A percentile compares a stretch with the other conserved stretches of the same genome.
phyloP scores from a whole-genome alignment of 2,888 invertebrate genomes.

The Argyresthia goedartella region DNA sequence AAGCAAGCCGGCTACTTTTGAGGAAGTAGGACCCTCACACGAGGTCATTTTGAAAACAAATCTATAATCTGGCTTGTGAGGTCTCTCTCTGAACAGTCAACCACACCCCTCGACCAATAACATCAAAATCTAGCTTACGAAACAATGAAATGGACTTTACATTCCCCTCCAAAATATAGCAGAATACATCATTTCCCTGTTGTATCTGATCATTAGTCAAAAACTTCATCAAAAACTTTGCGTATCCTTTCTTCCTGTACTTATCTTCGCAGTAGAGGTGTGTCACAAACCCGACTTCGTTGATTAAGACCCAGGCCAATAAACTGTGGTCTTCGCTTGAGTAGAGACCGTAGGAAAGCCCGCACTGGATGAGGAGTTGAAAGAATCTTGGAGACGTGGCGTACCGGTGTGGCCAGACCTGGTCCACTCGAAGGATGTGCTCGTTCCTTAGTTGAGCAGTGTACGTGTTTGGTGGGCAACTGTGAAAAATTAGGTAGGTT shows the following conservation, averaged over 20 bases:
- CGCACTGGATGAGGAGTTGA: constrained; percentile 15
- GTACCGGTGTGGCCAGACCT: constrained; percentile 19
- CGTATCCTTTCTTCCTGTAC: constrained; percentile 12
- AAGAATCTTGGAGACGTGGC: constrained; percentile 15
- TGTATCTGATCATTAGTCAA: constrained; percentile 18
- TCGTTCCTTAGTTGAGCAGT: constrained; percentile 15
- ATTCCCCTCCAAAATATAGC: constrained; percentile 19
- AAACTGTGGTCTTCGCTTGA: constrained; percentile 15
- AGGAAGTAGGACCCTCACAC: too few species aligned
- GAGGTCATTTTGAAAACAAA: too few species aligned
- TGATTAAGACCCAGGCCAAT: constrained; percentile 10
- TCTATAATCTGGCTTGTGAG: too few species aligned
- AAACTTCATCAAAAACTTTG: constrained; percentile 7
- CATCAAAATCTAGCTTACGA: constrained; percentile 18
- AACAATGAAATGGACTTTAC: constrained; percentile 17
- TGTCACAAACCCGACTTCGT: constrained; percentile 10
- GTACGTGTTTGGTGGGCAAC: constrained; percentile 19
- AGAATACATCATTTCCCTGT: constrained; percentile 17
- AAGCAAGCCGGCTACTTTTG: too few species aligned
- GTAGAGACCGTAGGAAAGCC: constrained; percentile 20
- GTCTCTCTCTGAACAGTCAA: constrained; percentile 6
- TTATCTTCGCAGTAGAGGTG: constrained; percentile 10
- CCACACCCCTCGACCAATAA: constrained; percentile 16
- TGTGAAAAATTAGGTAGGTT: constrained; percentile 8
- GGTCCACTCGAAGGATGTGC: constrained; percentile 17